Evolutionary conservation across 2,797 vertebrate species (phyloP), one percentile per base, ranked within the genome.

Genomic region (Peromyscus melanophrys): DNA sequence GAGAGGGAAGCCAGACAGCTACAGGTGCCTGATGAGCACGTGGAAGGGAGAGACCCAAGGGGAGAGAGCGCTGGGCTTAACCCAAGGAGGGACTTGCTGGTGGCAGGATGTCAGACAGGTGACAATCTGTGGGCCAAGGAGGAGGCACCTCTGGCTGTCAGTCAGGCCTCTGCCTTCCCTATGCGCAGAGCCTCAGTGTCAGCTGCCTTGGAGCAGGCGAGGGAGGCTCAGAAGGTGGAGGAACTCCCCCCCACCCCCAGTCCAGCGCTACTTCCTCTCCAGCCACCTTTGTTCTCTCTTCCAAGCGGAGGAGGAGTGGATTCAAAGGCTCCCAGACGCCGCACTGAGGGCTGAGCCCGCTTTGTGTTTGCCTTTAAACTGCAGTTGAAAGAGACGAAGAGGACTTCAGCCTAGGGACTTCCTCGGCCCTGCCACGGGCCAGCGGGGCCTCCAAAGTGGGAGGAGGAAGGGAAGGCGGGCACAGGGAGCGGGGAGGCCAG

Each of bases 401-500:
- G 97, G 98, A 98, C 97, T 98, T 98, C 97, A 97, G 95, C 97
- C 94, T 83, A 69, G 96, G 98, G 97, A 94, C 1, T 97, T 97
- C 96, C 97, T 97, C 2, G 13, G 5, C 19, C 85, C 75, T 10
- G 82, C 87, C 71, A 69, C 4, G 1, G 93, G 90, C 96, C 13
- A 10, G 84, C 14, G 25, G 94, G 63, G 97, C 84, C 65, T 27
- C 87, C 83, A 13, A 73, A 91, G 96, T 71, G 71, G 80, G 89
- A 65, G 69, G 21, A 80, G 52, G 29, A 52, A 43, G 16, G 87
- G 46, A 49, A 69, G 14, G 16, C 0, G 8, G 49, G 85, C 46
- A 55, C 23, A 1, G 37, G 69, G 61, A 40, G 90, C 11, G 19
- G 89, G 29, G 55, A 63, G 87, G 81, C 43, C 57, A 46, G 87